Evolutionary conservation across 2,888 invertebrate species (phyloP).

Genomic region (Xylophagus ater): DNA sequence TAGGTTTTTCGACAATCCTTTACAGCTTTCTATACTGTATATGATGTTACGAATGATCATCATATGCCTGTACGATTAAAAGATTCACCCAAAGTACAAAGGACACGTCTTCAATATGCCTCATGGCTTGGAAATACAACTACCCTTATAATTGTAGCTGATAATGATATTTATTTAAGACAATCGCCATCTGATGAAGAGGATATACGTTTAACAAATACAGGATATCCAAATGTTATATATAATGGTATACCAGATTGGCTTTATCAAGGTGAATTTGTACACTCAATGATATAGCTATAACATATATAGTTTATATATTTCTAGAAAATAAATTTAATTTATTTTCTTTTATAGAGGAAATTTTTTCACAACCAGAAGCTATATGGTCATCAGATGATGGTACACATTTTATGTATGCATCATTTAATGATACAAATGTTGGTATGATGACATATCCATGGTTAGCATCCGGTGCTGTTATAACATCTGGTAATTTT

Average conservation of each 20-base stretch:
- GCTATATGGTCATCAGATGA: constrained; percentile 81
- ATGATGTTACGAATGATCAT: constrained; percentile 84
- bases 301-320: too few relatives aligned
- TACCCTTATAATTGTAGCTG: constrained; percentile 65
- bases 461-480: constrained; percentile 62
- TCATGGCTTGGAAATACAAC: constrained; percentile 72
- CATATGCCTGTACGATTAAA: constrained; percentile 76
- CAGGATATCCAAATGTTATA: constrained; percentile 64
- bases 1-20: constrained; percentile 79
- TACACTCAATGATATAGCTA: neutral
- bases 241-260: constrained; percentile 94
- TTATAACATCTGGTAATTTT: constrained; percentile 46
- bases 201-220: constrained; percentile 60
- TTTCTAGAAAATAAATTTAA: neutral
- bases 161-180: constrained; percentile 81
- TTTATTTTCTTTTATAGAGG: constrained; percentile 53
- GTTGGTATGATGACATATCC: constrained; percentile 70
- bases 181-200: constrained; percentile 57
- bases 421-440: constrained; percentile 72
- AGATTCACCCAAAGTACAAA: constrained; percentile 55
- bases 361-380: constrained; percentile 67
- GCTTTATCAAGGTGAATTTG: constrained; percentile 79
- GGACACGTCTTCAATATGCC: constrained; percentile 70
- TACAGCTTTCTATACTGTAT: constrained; percentile 81
- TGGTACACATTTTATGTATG: constrained; percentile 73